phyloP scores from a whole-genome alignment of 2,113 vertebrate genomes.

The Dinomys branickii region DNA sequence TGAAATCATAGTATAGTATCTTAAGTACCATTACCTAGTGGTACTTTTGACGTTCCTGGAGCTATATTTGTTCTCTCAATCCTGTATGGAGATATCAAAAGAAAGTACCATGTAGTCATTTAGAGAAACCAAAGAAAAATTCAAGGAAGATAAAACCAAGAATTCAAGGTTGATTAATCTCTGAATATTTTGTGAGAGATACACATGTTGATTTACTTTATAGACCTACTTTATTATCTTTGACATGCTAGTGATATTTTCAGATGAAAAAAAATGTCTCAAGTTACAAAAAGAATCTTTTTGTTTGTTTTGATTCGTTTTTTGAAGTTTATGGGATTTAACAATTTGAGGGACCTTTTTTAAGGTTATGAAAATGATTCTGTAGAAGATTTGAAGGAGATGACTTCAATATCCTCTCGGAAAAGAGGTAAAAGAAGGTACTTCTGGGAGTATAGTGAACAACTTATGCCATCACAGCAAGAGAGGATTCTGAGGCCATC shows the following conservation, averaged over 20 bases:
- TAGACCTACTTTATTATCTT: conserved; percentile 22
- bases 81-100: not conserved
- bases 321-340: conserved; percentile 44
- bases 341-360: conserved; percentile 39
- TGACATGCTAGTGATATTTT: conserved; percentile 22
- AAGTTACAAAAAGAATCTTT: conserved; percentile 32
- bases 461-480: conserved; percentile 94
- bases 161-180: conserved; percentile 13
- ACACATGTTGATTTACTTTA: conserved; percentile 2
- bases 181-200: conserved; percentile 23
- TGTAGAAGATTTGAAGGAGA: conserved; percentile 95
- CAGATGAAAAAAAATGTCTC: conserved; percentile 33
- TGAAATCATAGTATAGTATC: not conserved
- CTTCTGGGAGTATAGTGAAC: conserved; percentile 99
- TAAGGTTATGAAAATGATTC: conserved; percentile 96
- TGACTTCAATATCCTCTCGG: conserved; percentile 93
- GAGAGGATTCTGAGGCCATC: conserved; percentile 97
- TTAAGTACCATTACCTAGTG: not conserved
- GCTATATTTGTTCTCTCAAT: conserved; percentile 29
- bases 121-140: conserved; percentile 23
- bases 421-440: conserved; percentile 97
- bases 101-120: not conserved
- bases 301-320: conserved; percentile 34
- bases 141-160: not conserved
- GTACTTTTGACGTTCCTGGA: not conserved